Evolutionary conservation across 2,888 invertebrate genomes (phyloP).

Genomic region (Hypercompe scribonia): DNA sequence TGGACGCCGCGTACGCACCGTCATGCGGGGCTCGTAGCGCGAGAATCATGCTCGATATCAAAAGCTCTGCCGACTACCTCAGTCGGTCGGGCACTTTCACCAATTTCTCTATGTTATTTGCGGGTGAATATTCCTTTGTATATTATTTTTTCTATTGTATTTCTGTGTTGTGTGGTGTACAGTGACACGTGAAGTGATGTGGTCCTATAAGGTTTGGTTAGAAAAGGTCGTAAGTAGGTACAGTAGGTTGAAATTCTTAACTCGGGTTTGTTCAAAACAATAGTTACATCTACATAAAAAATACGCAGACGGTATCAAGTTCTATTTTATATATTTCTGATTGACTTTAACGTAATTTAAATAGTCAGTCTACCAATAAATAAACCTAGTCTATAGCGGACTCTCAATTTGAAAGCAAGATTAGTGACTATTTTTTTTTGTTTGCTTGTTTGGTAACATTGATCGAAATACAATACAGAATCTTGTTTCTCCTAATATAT

Average conservation of each 20-base stretch:
- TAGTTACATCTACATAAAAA: neutral
- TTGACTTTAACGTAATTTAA: neutral
- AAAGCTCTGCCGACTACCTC: constrained; percentile 96
- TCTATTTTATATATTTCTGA: neutral
- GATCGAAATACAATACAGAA: too few species aligned
- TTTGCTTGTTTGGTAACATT: neutral
- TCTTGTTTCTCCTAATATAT: too few species aligned
- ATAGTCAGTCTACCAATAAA: neutral
- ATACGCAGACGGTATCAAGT: too few species aligned
- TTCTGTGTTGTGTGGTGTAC: constrained; percentile 55
- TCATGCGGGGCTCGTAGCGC: constrained; percentile 68
- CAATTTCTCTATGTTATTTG: constrained; percentile 98
- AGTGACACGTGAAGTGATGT: constrained; percentile 60
- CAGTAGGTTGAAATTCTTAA: constrained; percentile 1
- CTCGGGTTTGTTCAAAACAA: neutral
- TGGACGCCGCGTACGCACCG: constrained; percentile 66
- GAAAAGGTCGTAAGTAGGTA: constrained; percentile 55
- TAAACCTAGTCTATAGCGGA: neutral
- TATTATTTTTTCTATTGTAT: constrained; percentile 43
- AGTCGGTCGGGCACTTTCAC: constrained; percentile 96
- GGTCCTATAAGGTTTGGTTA: constrained; percentile 39
- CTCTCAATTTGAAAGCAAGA: neutral
- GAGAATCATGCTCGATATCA: constrained; percentile 94
- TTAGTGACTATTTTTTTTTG: neutral
- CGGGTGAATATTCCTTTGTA: constrained; percentile 88